A percentile compares a stretch with the other conserved stretches of the same genome.
Evolutionary conservation across 2,888 invertebrate species (phyloP).

Genomic region (Chalcosyrphus nemorum): DNA sequence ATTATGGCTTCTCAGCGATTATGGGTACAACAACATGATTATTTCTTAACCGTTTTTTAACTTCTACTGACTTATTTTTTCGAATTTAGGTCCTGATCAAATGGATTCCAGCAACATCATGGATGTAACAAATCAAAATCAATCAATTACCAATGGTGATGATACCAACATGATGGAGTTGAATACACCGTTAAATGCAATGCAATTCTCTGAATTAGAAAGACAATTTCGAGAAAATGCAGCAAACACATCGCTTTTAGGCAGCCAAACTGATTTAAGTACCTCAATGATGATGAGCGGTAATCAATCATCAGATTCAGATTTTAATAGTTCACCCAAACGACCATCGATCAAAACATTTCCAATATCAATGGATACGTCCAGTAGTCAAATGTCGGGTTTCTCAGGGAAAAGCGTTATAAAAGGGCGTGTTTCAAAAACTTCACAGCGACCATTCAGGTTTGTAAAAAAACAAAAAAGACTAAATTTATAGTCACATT

Average conservation of each 20-base stretch:
- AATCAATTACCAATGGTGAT: slow-evolving; percentile 74
- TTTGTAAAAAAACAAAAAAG: too few relatives aligned
- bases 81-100: slow-evolving; percentile 75
- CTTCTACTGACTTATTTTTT: not conserved
- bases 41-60: not conserved
- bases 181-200: slow-evolving; percentile 77
- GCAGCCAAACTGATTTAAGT: slow-evolving; percentile 50
- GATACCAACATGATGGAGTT: slow-evolving; percentile 81
- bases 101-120: slow-evolving; percentile 79
- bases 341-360: slow-evolving; percentile 74
- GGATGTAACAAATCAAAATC: slow-evolving; percentile 76
- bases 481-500: too few relatives aligned
- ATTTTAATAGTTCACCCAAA: slow-evolving; percentile 57
- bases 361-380: slow-evolving; percentile 68
- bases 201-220: slow-evolving; percentile 78
- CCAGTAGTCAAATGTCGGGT: slow-evolving; percentile 49
- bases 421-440: slow-evolving; percentile 80
- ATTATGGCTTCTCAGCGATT: slow-evolving; percentile 78
- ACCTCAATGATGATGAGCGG: slow-evolving; percentile 55
- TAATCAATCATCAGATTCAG: slow-evolving; percentile 54
- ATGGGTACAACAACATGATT: slow-evolving; percentile 75
- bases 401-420: slow-evolving; percentile 77
- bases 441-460: slow-evolving; percentile 76
- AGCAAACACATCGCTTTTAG: slow-evolving; percentile 32
- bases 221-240: slow-evolving; percentile 76